These are phyloP conservation scores for Dreissena rostriformis DNA, from an alignment of 1,140 invertebrate species.

Conservation along the genomic window DNA sequence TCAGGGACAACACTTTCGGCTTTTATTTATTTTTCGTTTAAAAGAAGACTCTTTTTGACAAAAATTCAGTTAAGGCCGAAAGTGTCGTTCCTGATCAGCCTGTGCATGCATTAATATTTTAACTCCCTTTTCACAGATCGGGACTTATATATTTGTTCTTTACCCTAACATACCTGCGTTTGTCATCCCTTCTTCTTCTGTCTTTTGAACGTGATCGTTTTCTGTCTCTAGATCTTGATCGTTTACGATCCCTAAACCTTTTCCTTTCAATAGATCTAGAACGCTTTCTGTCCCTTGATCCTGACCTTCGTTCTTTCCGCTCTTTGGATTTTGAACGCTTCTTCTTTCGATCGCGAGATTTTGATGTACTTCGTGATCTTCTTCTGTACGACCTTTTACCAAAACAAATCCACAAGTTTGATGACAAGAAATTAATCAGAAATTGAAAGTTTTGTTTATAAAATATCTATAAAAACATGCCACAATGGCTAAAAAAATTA, in stretches of 20 bases:
- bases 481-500: too few relatives aligned
- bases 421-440: too few relatives aligned
- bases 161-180: slow-evolving; percentile 59
- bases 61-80: background rate
- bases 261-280: slow-evolving; percentile 70
- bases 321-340: slow-evolving; percentile 70
- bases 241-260: slow-evolving; percentile 69
- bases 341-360: slow-evolving; percentile 66
- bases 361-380: slow-evolving; percentile 59
- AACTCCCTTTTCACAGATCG: background rate
- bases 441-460: too few relatives aligned
- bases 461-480: too few relatives aligned
- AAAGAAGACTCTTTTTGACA: background rate
- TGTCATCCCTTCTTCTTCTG: slow-evolving; percentile 63
- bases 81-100: background rate
- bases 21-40: background rate
- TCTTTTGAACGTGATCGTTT: slow-evolving; percentile 63
- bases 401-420: too few relatives aligned
- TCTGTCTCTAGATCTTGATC: slow-evolving; percentile 68
- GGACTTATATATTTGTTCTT: background rate
- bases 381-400: slow-evolving; percentile 71
- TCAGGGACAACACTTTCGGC: background rate
- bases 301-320: slow-evolving; percentile 59
- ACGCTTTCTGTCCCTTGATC: slow-evolving; percentile 66
- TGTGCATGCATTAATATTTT: background rate